These are phyloP conservation scores for Takifugu flavidus DNA, from an alignment of 2,113 vertebrate genomes.

Conservation along the genomic window DNA sequence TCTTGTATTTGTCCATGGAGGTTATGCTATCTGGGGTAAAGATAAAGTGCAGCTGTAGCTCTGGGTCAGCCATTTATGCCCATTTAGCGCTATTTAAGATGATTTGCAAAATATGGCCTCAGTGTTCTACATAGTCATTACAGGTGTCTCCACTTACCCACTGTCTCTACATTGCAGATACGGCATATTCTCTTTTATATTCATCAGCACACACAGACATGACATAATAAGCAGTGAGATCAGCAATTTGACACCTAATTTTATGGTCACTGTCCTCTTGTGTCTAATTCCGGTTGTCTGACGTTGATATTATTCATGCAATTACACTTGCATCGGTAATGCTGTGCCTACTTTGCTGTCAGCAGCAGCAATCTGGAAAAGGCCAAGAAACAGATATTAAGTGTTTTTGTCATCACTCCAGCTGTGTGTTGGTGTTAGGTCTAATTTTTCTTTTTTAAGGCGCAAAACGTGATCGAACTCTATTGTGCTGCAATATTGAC, in stretches of 20 bases:
- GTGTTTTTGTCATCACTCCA: too few relatives aligned
- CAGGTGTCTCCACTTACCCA: conserved; percentile 46
- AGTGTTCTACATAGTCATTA: conserved; percentile 68
- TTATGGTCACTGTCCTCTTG: conserved; percentile 30
- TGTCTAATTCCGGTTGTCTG: conserved; percentile 1
- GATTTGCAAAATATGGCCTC: conserved; percentile 68
- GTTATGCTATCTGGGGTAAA: conserved; percentile 57
- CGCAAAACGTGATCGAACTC: neutral
- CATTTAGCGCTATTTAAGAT: conserved; percentile 71
- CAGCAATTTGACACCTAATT: conserved; percentile 62
- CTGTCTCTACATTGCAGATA: conserved; percentile 24
- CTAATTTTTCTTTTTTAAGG: neutral
- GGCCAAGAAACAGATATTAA: too few relatives aligned
- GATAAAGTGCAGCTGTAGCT: conserved; percentile 38
- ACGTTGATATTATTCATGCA: conserved; percentile 31
- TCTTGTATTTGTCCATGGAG: conserved; percentile 18
- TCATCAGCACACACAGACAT: conserved; percentile 47
- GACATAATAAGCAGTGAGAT: conserved; percentile 72
- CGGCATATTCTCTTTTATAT: conserved; percentile 42
- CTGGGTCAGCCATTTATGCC: conserved; percentile 56
- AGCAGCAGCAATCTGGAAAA: conserved; percentile 3
- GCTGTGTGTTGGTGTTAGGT: neutral
- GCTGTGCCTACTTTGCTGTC: conserved; percentile 2
- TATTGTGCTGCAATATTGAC: too few relatives aligned
- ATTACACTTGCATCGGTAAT: conserved; percentile 4